Base-by-base conservation (phyloP, 1,140 invertebrate species). In the Trachymyrmex cornetzi region DNA sequence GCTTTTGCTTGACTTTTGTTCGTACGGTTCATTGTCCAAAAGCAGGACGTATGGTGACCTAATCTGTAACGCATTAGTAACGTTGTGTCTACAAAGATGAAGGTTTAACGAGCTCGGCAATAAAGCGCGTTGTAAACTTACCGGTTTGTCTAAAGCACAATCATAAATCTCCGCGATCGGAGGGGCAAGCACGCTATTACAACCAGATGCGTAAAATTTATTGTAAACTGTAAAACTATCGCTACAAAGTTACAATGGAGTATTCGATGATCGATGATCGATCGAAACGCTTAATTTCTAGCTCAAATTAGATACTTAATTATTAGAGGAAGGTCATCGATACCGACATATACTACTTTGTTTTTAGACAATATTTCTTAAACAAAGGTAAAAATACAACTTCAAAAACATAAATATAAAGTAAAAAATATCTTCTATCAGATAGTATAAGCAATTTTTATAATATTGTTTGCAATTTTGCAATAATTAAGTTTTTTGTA, bases 151-250 rank as follows among this genome's bases (percentile, higher is more conserved):
- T 87, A 66, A 71, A 71, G 74, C 71, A 27, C 27, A n/a, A 50
- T 27, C 72, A 81, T 89, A 90, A 89, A 90, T 90, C 66, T 90
- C 16, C 11, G 16, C 22, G 85, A 59, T 90, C 59, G 53, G 6
- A 67, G 57, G 71, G 63, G 77, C 77, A 82, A 87, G 84, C 66
- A 66, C 53, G 85, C 48, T 74, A 79, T 90, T 90, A 84, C 61
- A 75, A 77, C 77, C 89, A 90, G 89, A 74, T 90, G 88, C 77
- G 88, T 90, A 77, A 66, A 87, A 87, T 90, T 90, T 90, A 90
- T 61, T 82, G n/a, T 61, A 59, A 74, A 85, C 87, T 81, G 74
- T 84, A 89, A 89, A 89, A 38, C 84, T 82, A 79, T 38, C 34
- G 19, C 57, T 64, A 57, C 19, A 27, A 79, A 66, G 24, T 59